These are phyloP conservation scores for Myotis findleyi DNA, from an alignment of 2,797 vertebrate species.

Conservation along the genomic window DNA sequence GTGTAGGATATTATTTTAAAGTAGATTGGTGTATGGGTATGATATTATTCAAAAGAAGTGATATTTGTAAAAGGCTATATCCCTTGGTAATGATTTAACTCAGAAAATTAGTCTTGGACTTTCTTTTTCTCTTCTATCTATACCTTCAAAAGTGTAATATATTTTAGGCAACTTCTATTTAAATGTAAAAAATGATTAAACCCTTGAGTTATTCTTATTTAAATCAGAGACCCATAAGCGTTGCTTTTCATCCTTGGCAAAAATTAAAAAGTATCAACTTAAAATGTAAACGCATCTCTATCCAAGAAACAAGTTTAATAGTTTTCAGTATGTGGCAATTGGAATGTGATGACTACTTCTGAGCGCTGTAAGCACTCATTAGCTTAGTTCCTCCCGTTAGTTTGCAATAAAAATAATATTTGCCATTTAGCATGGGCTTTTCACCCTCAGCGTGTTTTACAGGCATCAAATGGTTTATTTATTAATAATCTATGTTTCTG, in stretches of 20 bases:
- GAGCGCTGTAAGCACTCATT: slow-evolving; percentile 81
- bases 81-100: slow-evolving; percentile 51
- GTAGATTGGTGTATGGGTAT: background rate
- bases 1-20: slow-evolving; percentile 39
- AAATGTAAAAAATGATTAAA: slow-evolving; percentile 76
- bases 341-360: slow-evolving; percentile 78
- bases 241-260: slow-evolving; percentile 75
- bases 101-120: slow-evolving; percentile 43
- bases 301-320: slow-evolving; percentile 75
- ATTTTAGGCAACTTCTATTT: slow-evolving; percentile 71
- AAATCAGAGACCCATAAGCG: slow-evolving; percentile 74
- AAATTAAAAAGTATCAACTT: slow-evolving; percentile 74
- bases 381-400: slow-evolving; percentile 77
- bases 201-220: slow-evolving; percentile 70
- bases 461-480: slow-evolving; percentile 79
- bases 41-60: slow-evolving; percentile 59
- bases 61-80: slow-evolving; percentile 1
- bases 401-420: slow-evolving; percentile 83
- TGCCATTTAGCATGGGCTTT: slow-evolving; percentile 79
- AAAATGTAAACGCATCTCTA: slow-evolving; percentile 73
- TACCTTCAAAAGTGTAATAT: slow-evolving; percentile 64
- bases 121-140: background rate
- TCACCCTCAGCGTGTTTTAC: slow-evolving; percentile 76
- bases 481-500: slow-evolving; percentile 82
- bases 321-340: slow-evolving; percentile 74